Evolutionary conservation across 2,888 invertebrate genomes (phyloP), one percentile per base, ranked within the genome.

Genomic region (Crossocerus cetratus): DNA sequence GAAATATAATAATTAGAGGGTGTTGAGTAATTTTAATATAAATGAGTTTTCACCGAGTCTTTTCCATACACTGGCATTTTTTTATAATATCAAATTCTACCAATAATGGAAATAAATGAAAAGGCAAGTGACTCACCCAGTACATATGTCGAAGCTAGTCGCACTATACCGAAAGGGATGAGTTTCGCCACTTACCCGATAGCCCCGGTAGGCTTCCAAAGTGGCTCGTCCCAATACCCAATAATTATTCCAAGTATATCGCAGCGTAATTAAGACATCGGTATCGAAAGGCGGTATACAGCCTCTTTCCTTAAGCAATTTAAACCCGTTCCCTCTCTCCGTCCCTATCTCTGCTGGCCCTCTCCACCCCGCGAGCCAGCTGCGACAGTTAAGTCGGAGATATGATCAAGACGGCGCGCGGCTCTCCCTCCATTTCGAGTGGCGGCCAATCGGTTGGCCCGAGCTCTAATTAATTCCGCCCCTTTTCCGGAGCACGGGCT

Each of bases 391-490:
- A 67, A 69, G 72, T 58, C 57, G 22, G 22, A 77, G 82, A 81
- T 81, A 81, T 72, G 77, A 81, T 82, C 80, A 65, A 76, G 64
- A 74, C 74, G 67, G 73, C 77, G 69, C 32, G 66, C 70, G 22
- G 65, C 72, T 77, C 76, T 66, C 80, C 77, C 57, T 63, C 72
- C 70, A 75, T 65, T 69, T 67, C 45, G 67, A 58, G 57, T 61
- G 23, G 59, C 69, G 49, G 54, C 82, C 81, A 82, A 82, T 82
- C 80, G 65, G 73, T 71, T 69, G 58, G 72, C 66, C 21, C 53
- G 61, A 63, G 65, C 42, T 63, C 58, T 82, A 84, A 84, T 84
- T 84, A 84, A 84, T 82, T 84, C 83, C 83, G 80, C 77, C 84
- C 76, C 77, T 77, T 77, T 65, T 69, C 74, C 67, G 56, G 66